phyloP scores from a whole-genome alignment of 2,113 vertebrate genomes.

The Dicaeum eximium region DNA sequence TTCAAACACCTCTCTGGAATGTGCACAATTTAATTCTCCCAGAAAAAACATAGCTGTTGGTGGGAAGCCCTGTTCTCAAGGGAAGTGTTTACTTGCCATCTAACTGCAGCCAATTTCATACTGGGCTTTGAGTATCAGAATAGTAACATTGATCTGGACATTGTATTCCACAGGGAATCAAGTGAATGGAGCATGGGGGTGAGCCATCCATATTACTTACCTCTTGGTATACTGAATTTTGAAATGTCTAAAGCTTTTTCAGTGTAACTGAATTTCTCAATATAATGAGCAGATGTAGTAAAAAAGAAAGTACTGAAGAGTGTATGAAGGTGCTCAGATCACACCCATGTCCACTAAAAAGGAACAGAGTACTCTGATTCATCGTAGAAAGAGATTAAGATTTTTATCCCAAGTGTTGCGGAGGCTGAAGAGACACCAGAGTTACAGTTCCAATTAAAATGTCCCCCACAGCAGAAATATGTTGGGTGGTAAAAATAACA shows the following conservation, averaged over 20 bases:
- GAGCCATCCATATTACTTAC: background rate
- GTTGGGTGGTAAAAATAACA: background rate
- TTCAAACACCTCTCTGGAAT: conserved; percentile 33
- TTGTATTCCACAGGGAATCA: background rate
- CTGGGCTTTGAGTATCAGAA: background rate
- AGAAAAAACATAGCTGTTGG: background rate
- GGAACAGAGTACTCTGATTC: background rate
- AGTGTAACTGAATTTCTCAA: background rate
- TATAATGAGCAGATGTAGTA: background rate
- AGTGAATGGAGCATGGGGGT: background rate
- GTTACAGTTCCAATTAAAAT: background rate
- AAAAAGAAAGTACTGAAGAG: background rate
- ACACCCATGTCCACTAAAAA: background rate
- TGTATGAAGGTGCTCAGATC: background rate
- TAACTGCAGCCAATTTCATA: background rate
- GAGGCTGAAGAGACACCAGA: background rate
- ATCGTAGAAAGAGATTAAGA: background rate
- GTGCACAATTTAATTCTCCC: background rate
- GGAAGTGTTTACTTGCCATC: background rate
- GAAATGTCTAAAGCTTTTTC: background rate
- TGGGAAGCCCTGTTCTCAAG: background rate
- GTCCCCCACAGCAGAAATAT: background rate
- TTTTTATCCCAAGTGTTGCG: background rate
- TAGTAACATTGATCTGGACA: background rate
- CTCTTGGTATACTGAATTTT: background rate